Evolutionary conservation across 2,888 invertebrate species (phyloP), one percentile per base, ranked within the genome.

Genomic region (Spatulosminthurus flaviceps): DNA sequence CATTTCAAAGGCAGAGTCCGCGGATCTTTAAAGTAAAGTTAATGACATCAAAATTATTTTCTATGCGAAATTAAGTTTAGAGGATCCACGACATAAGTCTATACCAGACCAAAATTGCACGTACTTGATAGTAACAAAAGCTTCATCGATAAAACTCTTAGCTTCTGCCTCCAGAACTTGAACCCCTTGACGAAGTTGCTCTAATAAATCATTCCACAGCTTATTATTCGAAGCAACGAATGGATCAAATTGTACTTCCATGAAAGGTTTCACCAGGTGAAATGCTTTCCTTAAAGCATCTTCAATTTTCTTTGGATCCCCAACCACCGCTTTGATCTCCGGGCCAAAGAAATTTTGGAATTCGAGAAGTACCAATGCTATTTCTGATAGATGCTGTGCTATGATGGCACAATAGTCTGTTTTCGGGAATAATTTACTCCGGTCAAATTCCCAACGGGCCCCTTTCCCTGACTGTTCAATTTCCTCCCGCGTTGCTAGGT

Each of bases 381-480:
- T 92, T 81, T 93, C 91, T n/a, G 92, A 90, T 43, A 97, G 89
- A 86, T 96, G 94, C 71, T 90, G 89, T 80, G 94, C 94, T 13
- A 97, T 94, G 11, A 90, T 90, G 1, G 92, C 92, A 84, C 96
- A 93, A 86, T 96, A 96, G 86, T 96, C 95, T 0, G 96, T 95
- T 80, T 92, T 91, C 0, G 92, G 92, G 87, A 97, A 97, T 41
- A 97, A 88, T 64, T 91, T 90, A 19, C 91, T 91, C 85, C 93
- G 92, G 86, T 96, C 94, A 87, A 97, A 97, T 88, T 97, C 96
- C 97, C 97, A 97, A 13, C 97, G 90, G 4, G 92, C 29, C 81
- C 94, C 94, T 84, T 94, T 94, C 0, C 94, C 95, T 0, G 94
- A 93, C 21, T 92, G 88, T 88, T 97, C 97, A 82, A 97, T 97